Base-by-base conservation (phyloP, 2,888 invertebrate species). In the Terebella lapidaria region DNA sequence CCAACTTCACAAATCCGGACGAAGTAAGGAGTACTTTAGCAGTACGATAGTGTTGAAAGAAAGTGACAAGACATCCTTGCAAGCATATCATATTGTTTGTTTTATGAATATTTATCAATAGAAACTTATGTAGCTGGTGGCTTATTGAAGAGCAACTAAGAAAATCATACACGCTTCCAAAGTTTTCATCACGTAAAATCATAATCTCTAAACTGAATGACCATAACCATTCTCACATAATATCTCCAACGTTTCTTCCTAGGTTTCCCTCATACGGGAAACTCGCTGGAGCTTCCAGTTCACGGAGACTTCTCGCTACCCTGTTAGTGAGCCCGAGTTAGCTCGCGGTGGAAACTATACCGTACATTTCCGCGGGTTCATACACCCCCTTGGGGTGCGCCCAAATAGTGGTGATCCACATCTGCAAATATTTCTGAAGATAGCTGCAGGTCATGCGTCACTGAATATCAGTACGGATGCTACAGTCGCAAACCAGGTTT, bases 1-100 rank as follows among this genome's bases (percentile, higher is more conserved):
- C 90, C 0, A 91, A 95, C 79, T 87, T 87, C 78, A 87, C 88
- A 29, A 91, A 92, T 74, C 95, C 95, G 0, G 95, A 95, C 75
- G 88, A 87, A 64, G 93, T 84, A 22, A 22, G 49, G 18, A 18
- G n/a, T n/a, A n/a, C n/a, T n/a, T n/a, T n/a, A n/a, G n/a, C n/a
- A n/a, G n/a, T n/a, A n/a, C n/a, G n/a, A n/a, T n/a, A n/a, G n/a
- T n/a, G n/a, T n/a, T n/a, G n/a, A n/a, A n/a, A n/a, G n/a, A n/a
- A n/a, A n/a, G n/a, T n/a, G n/a, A n/a, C n/a, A n/a, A n/a, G n/a
- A n/a, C n/a, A n/a, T n/a, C n/a, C n/a, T n/a, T n/a, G n/a, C n/a
- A n/a, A n/a, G n/a, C n/a, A n/a, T n/a, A n/a, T n/a, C n/a, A n/a
- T n/a, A n/a, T n/a, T n/a, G n/a, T n/a, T n/a, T n/a, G n/a, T n/a